Evolutionary conservation across 2,797 vertebrate genomes (phyloP), one percentile per base, ranked within the genome.

Genomic region (Microctenopoma steveboyesi): DNA sequence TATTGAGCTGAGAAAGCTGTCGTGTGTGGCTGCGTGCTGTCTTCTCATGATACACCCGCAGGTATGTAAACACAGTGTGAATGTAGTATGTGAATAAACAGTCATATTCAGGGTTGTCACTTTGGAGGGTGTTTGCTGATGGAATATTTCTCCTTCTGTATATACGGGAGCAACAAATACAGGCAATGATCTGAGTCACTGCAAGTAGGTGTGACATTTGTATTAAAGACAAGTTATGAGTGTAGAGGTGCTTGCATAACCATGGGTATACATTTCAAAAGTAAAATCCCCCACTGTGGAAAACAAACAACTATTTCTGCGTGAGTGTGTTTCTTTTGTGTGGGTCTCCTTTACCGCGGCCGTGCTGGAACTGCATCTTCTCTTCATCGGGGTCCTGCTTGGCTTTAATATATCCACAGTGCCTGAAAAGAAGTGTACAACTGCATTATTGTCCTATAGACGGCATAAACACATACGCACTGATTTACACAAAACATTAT

Each of bases 321-420:
- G 18, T 18, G 18, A 18, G 18, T 18, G 18, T 18, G 18, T 18
- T 18, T 18, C 2, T 37, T 33, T 12, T 45, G 0, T 56, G 2
- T 7, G 58, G 49, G 60, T 61, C 18, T 18, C 18, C 7, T 63
- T 79, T 79, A 95, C 95, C 94, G 94, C 94, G 83, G 37, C 94
- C 94, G 7, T 94, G 93, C 65, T 95, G 95, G 83, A 95, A 95
- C 62, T 95, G 95, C 94, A 95, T 92, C 89, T 95, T 95, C 75
- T 95, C 95, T 66, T 95, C 95, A 56, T 95, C 94, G 0, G 95
- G 95, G 78, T 95, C 95, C 84, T 95, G 94, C 72, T 95, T 95
- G 35, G 95, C 95, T 90, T 95, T 95, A 85, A 95, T 95, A 58
- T 95, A 95, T 45, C 95, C 95, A 77, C 95, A 95, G 71, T 95